phyloP scores from a whole-genome alignment of 2,888 invertebrate genomes.

The Galerucella calmariensis region DNA sequence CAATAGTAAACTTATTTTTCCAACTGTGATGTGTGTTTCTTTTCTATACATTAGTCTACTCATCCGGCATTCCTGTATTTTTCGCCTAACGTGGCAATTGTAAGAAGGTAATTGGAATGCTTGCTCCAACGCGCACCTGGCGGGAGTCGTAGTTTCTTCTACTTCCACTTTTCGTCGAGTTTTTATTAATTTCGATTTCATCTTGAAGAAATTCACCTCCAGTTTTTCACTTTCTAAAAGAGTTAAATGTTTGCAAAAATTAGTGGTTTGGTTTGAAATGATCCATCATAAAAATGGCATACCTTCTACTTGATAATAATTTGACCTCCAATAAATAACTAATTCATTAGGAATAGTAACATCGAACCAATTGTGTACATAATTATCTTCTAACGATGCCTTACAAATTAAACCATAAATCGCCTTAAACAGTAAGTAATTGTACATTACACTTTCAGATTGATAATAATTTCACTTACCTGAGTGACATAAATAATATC shows the following conservation, averaged over 20 bases:
- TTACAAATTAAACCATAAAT: slow-evolving; percentile 55
- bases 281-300: background rate
- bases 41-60: slow-evolving; percentile 44
- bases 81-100: slow-evolving; percentile 43
- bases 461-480: slow-evolving; percentile 46
- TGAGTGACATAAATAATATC: slow-evolving; percentile 52
- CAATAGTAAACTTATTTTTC: slow-evolving; percentile 57
- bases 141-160: slow-evolving; percentile 14
- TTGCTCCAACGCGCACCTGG: slow-evolving; percentile 40
- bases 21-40: slow-evolving; percentile 52
- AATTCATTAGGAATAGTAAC: slow-evolving; percentile 52
- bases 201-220: slow-evolving; percentile 48
- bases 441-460: too few relatives aligned
- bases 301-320: slow-evolving; percentile 22
- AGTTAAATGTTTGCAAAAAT: background rate
- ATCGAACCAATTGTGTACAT: slow-evolving; percentile 50
- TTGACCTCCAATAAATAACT: slow-evolving; percentile 50
- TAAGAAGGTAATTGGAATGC: slow-evolving; percentile 49
- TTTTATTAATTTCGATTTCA: slow-evolving; percentile 51
- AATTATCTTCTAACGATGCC: slow-evolving; percentile 42
- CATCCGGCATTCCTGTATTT: slow-evolving; percentile 43
- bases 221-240: slow-evolving; percentile 40
- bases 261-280: too few relatives aligned
- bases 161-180: slow-evolving; percentile 49
- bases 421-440: slow-evolving; percentile 43